phyloP scores from a whole-genome alignment of 2,113 vertebrate species.

The Orcinus orca region DNA sequence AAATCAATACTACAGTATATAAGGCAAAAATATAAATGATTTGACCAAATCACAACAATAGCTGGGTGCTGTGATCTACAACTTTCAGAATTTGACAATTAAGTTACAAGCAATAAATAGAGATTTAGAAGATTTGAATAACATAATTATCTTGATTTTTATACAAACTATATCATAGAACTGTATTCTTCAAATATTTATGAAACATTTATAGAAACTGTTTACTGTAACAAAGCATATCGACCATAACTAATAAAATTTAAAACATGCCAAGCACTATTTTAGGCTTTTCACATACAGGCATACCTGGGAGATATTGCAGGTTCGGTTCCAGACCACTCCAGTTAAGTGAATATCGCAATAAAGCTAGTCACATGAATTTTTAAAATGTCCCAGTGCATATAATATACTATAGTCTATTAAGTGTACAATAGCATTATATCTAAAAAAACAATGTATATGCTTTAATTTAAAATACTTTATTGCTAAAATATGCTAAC shows the following conservation, averaged over 20 bases:
- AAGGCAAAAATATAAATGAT: conserved; percentile 32
- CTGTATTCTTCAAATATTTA: conserved; percentile 6
- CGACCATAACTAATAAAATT: background rate
- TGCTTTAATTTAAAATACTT: too few relatives aligned
- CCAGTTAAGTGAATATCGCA: too few relatives aligned
- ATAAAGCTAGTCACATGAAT: too few relatives aligned
- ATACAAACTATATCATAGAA: background rate
- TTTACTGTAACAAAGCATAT: background rate
- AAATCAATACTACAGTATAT: conserved; percentile 5
- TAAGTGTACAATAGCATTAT: too few relatives aligned
- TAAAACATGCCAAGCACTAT: background rate
- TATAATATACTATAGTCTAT: too few relatives aligned
- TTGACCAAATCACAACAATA: background rate
- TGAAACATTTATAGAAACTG: background rate
- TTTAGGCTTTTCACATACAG: background rate
- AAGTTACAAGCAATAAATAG: background rate
- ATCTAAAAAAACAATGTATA: too few relatives aligned
- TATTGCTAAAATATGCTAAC: too few relatives aligned
- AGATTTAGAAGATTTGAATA: background rate
- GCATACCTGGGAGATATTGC: too few relatives aligned
- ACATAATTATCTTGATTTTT: conserved; percentile 28
- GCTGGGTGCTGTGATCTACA: background rate
- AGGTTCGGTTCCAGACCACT: too few relatives aligned
- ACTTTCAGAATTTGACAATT: conserved; percentile 24
- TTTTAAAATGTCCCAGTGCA: too few relatives aligned